phyloP scores from a whole-genome alignment of 2,797 vertebrate genomes.

The Ammospiza maritima region DNA sequence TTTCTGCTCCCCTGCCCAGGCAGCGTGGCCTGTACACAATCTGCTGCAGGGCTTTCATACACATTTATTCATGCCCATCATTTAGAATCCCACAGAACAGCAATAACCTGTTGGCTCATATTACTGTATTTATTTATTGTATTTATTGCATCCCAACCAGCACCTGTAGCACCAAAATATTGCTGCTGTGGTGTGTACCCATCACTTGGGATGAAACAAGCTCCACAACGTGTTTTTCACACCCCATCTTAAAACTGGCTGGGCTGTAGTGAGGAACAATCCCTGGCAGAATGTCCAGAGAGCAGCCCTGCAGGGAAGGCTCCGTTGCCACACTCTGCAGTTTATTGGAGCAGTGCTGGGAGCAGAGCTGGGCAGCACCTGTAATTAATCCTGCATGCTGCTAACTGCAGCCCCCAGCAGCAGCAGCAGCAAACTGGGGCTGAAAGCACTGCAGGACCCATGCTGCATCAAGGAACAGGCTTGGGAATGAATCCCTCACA shows the following conservation, averaged over 20 bases:
- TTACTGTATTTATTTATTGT: neutral
- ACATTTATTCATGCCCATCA: neutral
- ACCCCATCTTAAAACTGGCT: neutral
- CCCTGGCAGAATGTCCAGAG: neutral
- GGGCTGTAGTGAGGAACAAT: neutral
- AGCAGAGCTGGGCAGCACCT: conserved; percentile 32
- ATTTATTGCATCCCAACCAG: neutral
- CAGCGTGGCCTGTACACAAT: accelerated
- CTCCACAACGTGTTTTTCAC: neutral
- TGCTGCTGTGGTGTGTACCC: neutral
- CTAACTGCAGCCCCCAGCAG: conserved; percentile 43
- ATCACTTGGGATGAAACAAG: neutral
- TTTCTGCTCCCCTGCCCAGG: neutral
- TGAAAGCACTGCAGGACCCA: neutral
- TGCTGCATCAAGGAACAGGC: conserved; percentile 2
- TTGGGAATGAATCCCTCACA: conserved; percentile 16
- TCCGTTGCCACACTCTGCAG: neutral
- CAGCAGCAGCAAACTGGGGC: neutral
- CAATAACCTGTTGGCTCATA: neutral
- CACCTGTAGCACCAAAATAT: neutral
- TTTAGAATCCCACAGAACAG: neutral
- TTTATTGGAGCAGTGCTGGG: conserved; percentile 24
- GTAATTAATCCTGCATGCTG: conserved; percentile 38
- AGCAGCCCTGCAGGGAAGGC: neutral
- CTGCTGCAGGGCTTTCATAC: neutral